phyloP scores from a whole-genome alignment of 2,113 vertebrate species.

The Xiphophorus couchianus region DNA sequence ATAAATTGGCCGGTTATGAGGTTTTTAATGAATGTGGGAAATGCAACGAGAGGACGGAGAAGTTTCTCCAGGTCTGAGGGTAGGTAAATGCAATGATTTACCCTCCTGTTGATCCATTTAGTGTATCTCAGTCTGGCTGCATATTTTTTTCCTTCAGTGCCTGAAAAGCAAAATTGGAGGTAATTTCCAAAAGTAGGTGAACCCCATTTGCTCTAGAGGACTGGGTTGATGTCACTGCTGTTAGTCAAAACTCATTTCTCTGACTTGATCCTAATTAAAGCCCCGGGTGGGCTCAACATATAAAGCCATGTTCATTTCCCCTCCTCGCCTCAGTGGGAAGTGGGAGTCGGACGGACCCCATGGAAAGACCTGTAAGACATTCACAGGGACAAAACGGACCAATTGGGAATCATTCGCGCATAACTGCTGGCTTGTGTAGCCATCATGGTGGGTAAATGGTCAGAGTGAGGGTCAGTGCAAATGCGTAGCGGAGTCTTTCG shows the following conservation, averaged over 20 bases:
- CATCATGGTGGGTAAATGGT: conserved; percentile 36
- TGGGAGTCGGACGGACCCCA: conserved; percentile 54
- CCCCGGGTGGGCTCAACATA: conserved; percentile 56
- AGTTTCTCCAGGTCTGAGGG: conserved; percentile 4
- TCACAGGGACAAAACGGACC: conserved; percentile 26
- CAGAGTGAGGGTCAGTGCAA: conserved; percentile 37
- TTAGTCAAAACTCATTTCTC: conserved; percentile 33
- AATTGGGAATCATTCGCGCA: conserved; percentile 45
- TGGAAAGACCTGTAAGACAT: conserved; percentile 51
- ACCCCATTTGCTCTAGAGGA: conserved; percentile 23
- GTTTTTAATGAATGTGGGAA: conserved; percentile 43
- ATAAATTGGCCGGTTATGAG: conserved; percentile 49
- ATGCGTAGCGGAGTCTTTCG: conserved; percentile 8
- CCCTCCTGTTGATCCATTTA: neutral
- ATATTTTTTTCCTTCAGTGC: neutral
- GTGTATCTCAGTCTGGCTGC: neutral
- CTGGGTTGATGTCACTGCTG: conserved; percentile 24
- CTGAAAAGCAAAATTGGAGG: conserved; percentile 15
- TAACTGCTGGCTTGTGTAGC: conserved; percentile 57
- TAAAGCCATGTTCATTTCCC: conserved; percentile 69
- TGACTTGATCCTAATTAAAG: conserved; percentile 72
- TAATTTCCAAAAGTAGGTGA: conserved; percentile 21
- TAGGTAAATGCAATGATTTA: conserved; percentile 4
- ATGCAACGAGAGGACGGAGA: conserved; percentile 6
- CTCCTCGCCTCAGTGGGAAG: conserved; percentile 41